These are phyloP conservation scores for Notarius quadriscutis DNA, from an alignment of 2,113 vertebrate species.

Conservation along the genomic window DNA sequence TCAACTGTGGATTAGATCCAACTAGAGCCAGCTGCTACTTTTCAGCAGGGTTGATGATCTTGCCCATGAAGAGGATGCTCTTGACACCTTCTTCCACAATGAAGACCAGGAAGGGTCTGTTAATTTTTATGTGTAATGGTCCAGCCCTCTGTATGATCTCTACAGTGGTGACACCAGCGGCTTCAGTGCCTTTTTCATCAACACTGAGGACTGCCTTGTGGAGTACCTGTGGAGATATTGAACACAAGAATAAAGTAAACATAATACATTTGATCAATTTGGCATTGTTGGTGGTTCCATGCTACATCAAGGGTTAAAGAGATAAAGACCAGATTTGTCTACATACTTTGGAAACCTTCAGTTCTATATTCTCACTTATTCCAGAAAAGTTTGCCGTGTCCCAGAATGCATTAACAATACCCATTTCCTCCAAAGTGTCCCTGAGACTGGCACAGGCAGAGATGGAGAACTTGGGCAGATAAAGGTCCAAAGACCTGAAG, in stretches of 20 bases:
- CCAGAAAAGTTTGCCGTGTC: conserved; percentile 76
- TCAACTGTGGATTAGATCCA: background rate
- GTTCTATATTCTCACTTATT: conserved; percentile 62
- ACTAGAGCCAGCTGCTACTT: conserved; percentile 17
- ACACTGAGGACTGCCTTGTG: conserved; percentile 80
- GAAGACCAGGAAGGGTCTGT: conserved; percentile 78
- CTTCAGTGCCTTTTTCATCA: conserved; percentile 81
- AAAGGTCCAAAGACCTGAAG: conserved; percentile 67
- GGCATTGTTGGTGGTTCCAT: background rate
- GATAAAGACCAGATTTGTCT: background rate
- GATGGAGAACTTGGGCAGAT: conserved; percentile 79
- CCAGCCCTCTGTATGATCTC: conserved; percentile 53
- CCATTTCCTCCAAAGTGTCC: conserved; percentile 69
- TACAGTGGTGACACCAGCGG: conserved; percentile 57
- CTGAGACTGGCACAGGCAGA: conserved; percentile 68
- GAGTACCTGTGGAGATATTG: conserved; percentile 61
- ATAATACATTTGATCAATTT: background rate
- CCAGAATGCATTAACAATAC: conserved; percentile 72
- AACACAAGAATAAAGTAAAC: background rate
- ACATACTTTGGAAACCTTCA: conserved; percentile 80
- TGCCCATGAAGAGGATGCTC: conserved; percentile 82
- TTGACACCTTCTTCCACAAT: conserved; percentile 75
- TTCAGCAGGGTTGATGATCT: conserved; percentile 71
- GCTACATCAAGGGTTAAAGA: background rate
- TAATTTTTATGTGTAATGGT: conserved; percentile 61